Evolutionary conservation across 2,888 invertebrate genomes (phyloP).

Genomic region (Pandemis heparana): DNA sequence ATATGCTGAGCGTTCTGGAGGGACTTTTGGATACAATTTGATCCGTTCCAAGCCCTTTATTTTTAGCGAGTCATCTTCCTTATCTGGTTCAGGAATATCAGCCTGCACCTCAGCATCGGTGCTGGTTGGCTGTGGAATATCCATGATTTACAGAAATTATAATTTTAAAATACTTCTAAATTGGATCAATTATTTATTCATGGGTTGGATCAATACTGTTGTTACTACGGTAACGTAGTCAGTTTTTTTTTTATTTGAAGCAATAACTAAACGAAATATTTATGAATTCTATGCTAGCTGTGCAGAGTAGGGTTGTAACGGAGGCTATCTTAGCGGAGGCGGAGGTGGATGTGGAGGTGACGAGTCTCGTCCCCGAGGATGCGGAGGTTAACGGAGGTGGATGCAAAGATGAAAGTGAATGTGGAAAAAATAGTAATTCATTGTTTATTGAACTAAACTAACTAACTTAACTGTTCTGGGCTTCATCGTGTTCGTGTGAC

Average conservation of each 20-base stretch:
- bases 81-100: conserved; percentile 65
- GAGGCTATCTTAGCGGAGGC: too few relatives aligned
- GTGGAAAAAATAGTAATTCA: too few relatives aligned
- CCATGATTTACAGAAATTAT: conserved; percentile 13
- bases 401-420: too few relatives aligned
- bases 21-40: conserved; percentile 72
- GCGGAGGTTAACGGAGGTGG: too few relatives aligned
- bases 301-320: background rate
- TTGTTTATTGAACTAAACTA: too few relatives aligned
- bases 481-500: too few relatives aligned
- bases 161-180: conserved; percentile 7
- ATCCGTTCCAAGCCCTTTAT: conserved; percentile 73
- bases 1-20: conserved; percentile 73
- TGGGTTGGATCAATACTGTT: background rate
- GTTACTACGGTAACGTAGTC: conserved; percentile 29
- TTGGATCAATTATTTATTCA: conserved; percentile 2
- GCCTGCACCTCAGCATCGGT: conserved; percentile 69
- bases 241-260: background rate
- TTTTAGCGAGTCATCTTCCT: conserved; percentile 64
- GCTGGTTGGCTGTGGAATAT: conserved; percentile 52
- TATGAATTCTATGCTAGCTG: background rate
- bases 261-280: conserved; percentile 16
- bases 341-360: too few relatives aligned
- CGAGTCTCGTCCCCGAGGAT: too few relatives aligned
- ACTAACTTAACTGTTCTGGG: too few relatives aligned